phyloP scores from a whole-genome alignment of 2,113 vertebrate genomes.

The Tapirus terrestris region DNA sequence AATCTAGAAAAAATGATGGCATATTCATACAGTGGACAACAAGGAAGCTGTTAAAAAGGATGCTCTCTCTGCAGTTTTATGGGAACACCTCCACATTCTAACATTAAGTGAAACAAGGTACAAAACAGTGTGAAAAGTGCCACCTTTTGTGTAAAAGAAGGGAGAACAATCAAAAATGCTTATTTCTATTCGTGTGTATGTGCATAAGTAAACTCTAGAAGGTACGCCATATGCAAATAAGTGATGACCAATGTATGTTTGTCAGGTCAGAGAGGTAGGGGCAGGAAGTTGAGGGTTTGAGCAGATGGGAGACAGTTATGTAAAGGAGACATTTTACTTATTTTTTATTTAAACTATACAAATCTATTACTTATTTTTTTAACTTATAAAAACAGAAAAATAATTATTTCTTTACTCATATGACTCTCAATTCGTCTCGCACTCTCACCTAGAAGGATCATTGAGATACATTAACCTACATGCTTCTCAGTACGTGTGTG shows the following conservation, averaged over 20 bases:
- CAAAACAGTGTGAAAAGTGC: background rate
- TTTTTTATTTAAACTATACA: slow-evolving; percentile 16
- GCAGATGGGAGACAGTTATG: background rate
- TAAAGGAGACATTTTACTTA: background rate
- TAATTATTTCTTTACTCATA: background rate
- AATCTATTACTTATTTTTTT: background rate
- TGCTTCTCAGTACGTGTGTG: background rate
- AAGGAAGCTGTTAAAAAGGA: background rate
- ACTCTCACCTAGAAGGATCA: background rate
- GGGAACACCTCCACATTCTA: background rate
- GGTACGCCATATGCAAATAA: background rate
- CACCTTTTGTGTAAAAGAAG: background rate
- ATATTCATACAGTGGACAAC: background rate
- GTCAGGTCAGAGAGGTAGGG: background rate
- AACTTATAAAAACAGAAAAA: background rate
- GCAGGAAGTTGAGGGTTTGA: background rate
- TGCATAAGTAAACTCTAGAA: background rate
- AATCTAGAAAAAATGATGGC: background rate
- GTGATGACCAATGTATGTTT: background rate
- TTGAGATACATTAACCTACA: background rate
- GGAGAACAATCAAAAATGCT: background rate
- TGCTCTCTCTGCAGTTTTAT: background rate
- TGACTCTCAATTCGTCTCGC: background rate
- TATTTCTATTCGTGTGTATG: background rate
- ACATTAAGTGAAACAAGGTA: background rate